Percentiles rank a stretch among this genome's conserved stretches.
Conservation (phyloP, 2,888 invertebrate species). For the Steinernema hermaphroditum region DNA sequence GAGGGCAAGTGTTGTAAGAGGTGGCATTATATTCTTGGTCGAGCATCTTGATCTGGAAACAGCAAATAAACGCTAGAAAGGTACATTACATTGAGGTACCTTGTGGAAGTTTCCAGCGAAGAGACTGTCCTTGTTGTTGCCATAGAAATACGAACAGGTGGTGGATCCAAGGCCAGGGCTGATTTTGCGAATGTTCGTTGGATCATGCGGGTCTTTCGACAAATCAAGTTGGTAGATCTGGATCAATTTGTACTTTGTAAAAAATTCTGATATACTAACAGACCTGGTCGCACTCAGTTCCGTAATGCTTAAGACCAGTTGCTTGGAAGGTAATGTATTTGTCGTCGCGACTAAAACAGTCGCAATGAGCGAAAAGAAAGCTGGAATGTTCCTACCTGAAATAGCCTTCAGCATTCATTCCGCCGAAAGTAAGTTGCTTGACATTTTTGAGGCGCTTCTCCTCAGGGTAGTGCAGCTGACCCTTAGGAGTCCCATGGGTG, state of each 20-base stretch:
- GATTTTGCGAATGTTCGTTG: constrained; percentile 32
- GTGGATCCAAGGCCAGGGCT: constrained; percentile 53
- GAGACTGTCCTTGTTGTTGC: constrained; percentile 56
- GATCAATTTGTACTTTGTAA: constrained; percentile 14
- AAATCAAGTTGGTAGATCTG: constrained; percentile 62
- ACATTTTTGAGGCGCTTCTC: constrained; percentile 59
- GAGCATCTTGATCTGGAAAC: constrained; percentile 34
- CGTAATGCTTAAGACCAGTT: constrained; percentile 48
- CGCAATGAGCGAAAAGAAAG: background rate
- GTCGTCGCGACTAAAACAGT: constrained; percentile 55
- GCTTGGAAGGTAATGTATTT: constrained; percentile 59
- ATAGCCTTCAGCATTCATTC: constrained; percentile 63
- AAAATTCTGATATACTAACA: too few species aligned
- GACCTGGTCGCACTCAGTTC: constrained; percentile 60
- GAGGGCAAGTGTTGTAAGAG: constrained; percentile 52
- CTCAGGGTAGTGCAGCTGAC: constrained; percentile 13
- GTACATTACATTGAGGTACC: constrained; percentile 4
- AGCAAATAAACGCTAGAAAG: too few species aligned
- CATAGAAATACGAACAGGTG: constrained; percentile 62
- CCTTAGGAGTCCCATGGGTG: background rate
- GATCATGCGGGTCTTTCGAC: constrained; percentile 42
- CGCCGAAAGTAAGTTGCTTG: constrained; percentile 62
- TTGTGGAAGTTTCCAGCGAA: constrained; percentile 62
- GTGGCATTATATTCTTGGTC: background rate
- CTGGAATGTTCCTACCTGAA: constrained; percentile 42